Percentiles rank a stretch among this genome's conserved stretches.
phyloP scores from a whole-genome alignment of 2,113 vertebrate genomes.

The Gallinago undulata region DNA sequence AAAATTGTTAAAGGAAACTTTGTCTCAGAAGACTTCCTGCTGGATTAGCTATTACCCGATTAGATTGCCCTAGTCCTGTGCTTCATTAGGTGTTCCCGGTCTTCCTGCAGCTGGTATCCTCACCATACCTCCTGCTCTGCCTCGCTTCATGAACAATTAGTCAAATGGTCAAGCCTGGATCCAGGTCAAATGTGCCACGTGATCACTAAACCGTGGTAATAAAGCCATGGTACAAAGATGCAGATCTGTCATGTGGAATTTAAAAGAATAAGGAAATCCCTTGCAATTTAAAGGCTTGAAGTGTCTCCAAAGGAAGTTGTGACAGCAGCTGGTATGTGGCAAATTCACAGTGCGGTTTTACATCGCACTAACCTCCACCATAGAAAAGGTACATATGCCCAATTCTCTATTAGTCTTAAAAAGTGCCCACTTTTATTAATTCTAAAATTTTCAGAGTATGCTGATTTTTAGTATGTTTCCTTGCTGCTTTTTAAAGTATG shows the following conservation, averaged over 20 bases:
- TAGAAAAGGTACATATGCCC: neutral
- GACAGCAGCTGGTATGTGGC: neutral
- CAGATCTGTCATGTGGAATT: neutral
- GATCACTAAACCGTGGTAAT: neutral
- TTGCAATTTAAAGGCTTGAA: neutral
- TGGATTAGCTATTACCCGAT: neutral
- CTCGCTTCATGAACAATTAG: neutral
- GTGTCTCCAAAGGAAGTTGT: neutral
- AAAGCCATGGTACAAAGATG: neutral
- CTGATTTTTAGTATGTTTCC: neutral
- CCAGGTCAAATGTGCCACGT: neutral
- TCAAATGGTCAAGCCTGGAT: neutral
- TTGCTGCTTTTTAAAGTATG: neutral
- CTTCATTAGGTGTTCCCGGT: neutral
- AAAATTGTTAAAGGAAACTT: neutral
- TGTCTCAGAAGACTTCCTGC: neutral
- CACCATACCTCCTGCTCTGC: neutral
- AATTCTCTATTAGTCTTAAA: neutral
- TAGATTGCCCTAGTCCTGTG: neutral
- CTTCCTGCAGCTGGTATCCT: neutral
- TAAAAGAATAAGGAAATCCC: neutral
- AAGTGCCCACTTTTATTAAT: neutral
- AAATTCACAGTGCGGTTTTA: neutral
- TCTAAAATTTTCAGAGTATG: neutral
- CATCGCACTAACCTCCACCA: neutral